phyloP scores from a whole-genome alignment of 2,113 vertebrate genomes.

The Otolemur garnettii region DNA sequence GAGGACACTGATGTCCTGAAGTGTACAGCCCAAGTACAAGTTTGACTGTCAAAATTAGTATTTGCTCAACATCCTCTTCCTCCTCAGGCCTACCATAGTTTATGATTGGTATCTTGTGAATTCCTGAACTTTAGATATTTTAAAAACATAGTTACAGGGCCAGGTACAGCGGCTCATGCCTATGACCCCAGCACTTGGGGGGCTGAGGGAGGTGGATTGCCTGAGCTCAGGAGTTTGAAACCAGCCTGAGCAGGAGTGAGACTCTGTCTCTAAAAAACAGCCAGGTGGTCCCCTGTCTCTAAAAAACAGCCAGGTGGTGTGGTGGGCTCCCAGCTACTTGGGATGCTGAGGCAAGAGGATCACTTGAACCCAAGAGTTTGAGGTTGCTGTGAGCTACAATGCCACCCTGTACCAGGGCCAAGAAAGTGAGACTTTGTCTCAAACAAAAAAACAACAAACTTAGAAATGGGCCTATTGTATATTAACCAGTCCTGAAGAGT shows the following conservation, averaged over 20 bases:
- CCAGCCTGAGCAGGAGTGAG: too few species aligned
- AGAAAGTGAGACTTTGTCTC: neutral
- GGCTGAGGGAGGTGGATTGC: too few species aligned
- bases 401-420: fast-evolving
- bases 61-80: neutral
- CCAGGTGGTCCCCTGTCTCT: too few species aligned
- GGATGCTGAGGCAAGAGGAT: neutral
- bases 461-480: neutral
- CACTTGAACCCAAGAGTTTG: neutral
- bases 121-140: conserved; percentile 8
- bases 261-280: too few species aligned
- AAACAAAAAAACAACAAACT: neutral
- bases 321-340: too few species aligned
- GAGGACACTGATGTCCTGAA: neutral
- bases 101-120: neutral
- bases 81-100: neutral
- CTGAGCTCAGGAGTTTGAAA: too few species aligned
- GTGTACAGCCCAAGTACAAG: neutral
- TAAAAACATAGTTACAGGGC: neutral
- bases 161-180: too few species aligned
- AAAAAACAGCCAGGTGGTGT: too few species aligned
- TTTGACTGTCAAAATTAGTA: neutral
- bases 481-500: neutral
- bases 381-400: neutral
- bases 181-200: too few species aligned